Evolutionary conservation across 2,888 invertebrate genomes (phyloP).

Genomic region (Psylliodes chrysocephalus): DNA sequence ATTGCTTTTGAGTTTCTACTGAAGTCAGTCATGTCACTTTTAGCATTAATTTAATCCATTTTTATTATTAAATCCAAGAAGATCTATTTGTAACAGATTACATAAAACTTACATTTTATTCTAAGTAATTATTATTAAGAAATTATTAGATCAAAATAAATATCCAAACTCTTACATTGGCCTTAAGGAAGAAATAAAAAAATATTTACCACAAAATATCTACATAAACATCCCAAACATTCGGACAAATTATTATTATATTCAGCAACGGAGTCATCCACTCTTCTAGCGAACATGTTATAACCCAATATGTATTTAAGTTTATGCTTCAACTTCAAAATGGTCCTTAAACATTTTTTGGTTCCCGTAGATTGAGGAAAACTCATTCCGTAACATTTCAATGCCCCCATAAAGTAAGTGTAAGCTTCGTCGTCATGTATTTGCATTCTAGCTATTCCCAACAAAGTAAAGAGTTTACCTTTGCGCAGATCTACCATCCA

Average conservation of each 20-base stretch:
- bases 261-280: conserved; percentile 59
- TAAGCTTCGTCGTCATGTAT: conserved; percentile 63
- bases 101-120: no score
- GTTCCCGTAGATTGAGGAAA: conserved; percentile 59
- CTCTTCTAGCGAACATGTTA: conserved; percentile 47
- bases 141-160: no score
- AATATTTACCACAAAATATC: conserved; percentile 60
- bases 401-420: conserved; percentile 57
- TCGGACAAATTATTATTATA: conserved; percentile 64
- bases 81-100: no score
- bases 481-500: conserved; percentile 61
- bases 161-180: no score
- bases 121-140: no score
- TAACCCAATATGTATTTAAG: conserved; percentile 56
- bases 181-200: no score
- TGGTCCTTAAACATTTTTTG: conserved; percentile 51
- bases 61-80: no score
- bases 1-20: no score
- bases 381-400: conserved; percentile 59
- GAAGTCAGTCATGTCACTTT: no score
- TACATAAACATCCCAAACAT: conserved; percentile 62
- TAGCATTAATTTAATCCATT: no score
- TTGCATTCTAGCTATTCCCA: conserved; percentile 62
- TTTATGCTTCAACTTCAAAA: conserved; percentile 56
- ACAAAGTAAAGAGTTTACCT: conserved; percentile 63